A percentile compares a stretch with the other conserved stretches of the same genome.
Conservation (phyloP, 1,140 invertebrate species). For the roundworm (Caenorhabditis elegans) region WBcel235 BX284604.4:12593001-12593500, state of each 20-base stretch:
- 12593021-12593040: too few relatives aligned
- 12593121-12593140: background rate
- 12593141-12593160: slow-evolving; percentile 38
- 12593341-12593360: slow-evolving; percentile 52
- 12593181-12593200: slow-evolving; percentile 37
- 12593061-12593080: too few relatives aligned
- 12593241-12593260: slow-evolving; percentile 56
- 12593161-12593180: slow-evolving; percentile 43
- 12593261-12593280: slow-evolving; percentile 61
- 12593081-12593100: too few relatives aligned
- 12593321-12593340: slow-evolving; percentile 66
- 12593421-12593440: slow-evolving; percentile 67
- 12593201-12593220: slow-evolving; percentile 50
- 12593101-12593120: too few relatives aligned
- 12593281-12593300: slow-evolving; percentile 66
- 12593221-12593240: slow-evolving; percentile 50
- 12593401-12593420: slow-evolving; percentile 67
- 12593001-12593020: too few relatives aligned
- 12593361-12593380: slow-evolving; percentile 60
- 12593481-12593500: slow-evolving; percentile 68
- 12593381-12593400: slow-evolving; percentile 61
- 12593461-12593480: slow-evolving; percentile 67
- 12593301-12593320: slow-evolving; percentile 67
- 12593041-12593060: too few relatives aligned
- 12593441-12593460: slow-evolving; percentile 67